phyloP scores from a whole-genome alignment of 1,140 invertebrate species.

The Lerema accius region DNA sequence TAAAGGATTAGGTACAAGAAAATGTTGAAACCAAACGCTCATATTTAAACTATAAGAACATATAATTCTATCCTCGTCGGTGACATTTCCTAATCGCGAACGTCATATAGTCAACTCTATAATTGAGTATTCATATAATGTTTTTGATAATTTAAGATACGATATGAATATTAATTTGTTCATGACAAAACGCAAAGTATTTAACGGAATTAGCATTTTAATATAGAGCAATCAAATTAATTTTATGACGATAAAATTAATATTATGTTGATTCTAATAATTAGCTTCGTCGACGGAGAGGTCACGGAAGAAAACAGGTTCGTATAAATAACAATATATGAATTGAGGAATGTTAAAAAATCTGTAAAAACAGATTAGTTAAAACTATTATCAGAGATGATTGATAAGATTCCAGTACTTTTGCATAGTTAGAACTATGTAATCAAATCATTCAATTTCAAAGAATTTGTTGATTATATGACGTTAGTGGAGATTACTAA shows the following conservation, averaged over 20 bases:
- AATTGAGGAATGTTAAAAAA: conserved; percentile 8
- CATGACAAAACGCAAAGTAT: conserved; percentile 4
- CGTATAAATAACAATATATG: conserved; percentile 16
- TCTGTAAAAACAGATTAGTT: neutral
- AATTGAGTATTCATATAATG: conserved; percentile 9
- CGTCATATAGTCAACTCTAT: conserved; percentile 18
- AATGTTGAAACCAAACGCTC: neutral
- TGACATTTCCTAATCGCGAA: neutral
- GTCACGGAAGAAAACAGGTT: conserved; percentile 8
- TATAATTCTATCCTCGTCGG: neutral
- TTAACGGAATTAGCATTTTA: conserved; percentile 9
- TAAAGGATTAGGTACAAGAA: neutral
- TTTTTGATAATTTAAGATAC: conserved; percentile 5
- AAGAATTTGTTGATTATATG: conserved; percentile 13
- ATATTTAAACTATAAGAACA: neutral
- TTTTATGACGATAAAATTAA: conserved; percentile 20
- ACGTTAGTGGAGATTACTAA: conserved; percentile 11
- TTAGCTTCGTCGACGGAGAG: neutral
- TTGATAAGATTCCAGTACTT: neutral
- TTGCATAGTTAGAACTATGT: neutral
- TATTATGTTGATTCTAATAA: conserved; percentile 10
- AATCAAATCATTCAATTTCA: too few relatives aligned
- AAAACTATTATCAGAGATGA: neutral
- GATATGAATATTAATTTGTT: conserved; percentile 3
- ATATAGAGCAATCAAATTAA: conserved; percentile 27